Percentiles rank a stretch among this genome's conserved stretches.
phyloP scores from a whole-genome alignment of 2,113 vertebrate species.

The Oreochromis spilurus region DNA sequence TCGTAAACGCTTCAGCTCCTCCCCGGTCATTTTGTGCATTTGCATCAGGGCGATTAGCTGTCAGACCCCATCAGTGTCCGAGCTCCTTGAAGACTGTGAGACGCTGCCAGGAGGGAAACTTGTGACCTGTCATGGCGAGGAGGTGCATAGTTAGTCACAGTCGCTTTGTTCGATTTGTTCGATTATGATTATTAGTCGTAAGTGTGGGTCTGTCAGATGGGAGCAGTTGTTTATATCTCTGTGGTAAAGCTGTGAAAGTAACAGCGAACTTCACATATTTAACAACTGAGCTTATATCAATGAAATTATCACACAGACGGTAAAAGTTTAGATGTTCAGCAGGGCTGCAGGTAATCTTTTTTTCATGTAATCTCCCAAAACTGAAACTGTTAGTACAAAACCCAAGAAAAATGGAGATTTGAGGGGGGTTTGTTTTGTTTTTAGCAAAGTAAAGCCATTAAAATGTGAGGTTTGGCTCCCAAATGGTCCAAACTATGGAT shows the following conservation, averaged over 20 bases:
- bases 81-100: neutral
- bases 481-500: neutral
- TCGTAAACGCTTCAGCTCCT: neutral
- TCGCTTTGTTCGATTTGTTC: neutral
- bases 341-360: neutral
- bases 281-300: neutral
- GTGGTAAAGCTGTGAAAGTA: neutral
- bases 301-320: neutral
- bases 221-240: neutral
- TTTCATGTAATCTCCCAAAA: neutral
- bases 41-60: constrained; percentile 1
- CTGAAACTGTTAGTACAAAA: neutral
- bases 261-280: neutral
- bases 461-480: neutral
- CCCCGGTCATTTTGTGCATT: constrained; percentile 7
- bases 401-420: neutral
- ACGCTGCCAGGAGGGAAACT: neutral
- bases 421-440: neutral
- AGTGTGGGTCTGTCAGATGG: neutral
- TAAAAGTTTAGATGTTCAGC: neutral
- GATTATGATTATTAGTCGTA: neutral
- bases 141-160: neutral
- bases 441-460: neutral
- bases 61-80: neutral
- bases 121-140: neutral